These are phyloP conservation scores for Diadromus collaris DNA, from an alignment of 2,888 invertebrate genomes.

Conservation along the genomic window DNA sequence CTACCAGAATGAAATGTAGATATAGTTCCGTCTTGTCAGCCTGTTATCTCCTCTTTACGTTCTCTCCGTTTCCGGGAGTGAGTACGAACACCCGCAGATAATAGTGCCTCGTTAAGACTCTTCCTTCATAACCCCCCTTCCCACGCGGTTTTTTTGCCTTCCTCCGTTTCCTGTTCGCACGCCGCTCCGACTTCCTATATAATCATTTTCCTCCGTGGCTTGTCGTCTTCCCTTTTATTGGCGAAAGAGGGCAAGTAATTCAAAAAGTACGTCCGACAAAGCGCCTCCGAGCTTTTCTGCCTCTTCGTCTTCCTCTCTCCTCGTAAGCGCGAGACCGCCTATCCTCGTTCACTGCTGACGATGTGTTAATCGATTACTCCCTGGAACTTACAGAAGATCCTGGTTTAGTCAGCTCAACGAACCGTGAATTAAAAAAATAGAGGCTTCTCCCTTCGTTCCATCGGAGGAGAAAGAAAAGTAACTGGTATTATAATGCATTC, in stretches of 20 bases:
- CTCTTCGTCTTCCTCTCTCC: background rate
- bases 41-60: slow-evolving; percentile 21
- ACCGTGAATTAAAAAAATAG: slow-evolving; percentile 1
- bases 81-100: slow-evolving; percentile 28
- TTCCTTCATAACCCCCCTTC: slow-evolving; percentile 4
- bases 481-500: slow-evolving; percentile 8
- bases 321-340: background rate
- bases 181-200: slow-evolving; percentile 16
- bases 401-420: slow-evolving; percentile 9
- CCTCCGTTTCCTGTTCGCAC: background rate
- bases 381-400: slow-evolving; percentile 14
- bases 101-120: slow-evolving; percentile 42
- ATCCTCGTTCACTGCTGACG: background rate
- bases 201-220: slow-evolving; percentile 22
- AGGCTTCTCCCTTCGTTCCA: background rate
- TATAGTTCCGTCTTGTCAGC: background rate
- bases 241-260: slow-evolving; percentile 11
- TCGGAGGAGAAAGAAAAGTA: slow-evolving; percentile 1
- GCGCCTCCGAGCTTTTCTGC: too few species aligned
- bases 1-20: slow-evolving; percentile 16
- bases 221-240: slow-evolving; percentile 10
- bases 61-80: slow-evolving; percentile 16
- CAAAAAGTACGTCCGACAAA: background rate
- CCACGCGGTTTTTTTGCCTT: slow-evolving; percentile 6
- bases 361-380: slow-evolving; percentile 8